A percentile compares a stretch with the other conserved stretches of the same genome.
These are phyloP conservation scores for Drosophila melanica DNA, from an alignment of 1,140 invertebrate species.

Conservation along the genomic window DNA sequence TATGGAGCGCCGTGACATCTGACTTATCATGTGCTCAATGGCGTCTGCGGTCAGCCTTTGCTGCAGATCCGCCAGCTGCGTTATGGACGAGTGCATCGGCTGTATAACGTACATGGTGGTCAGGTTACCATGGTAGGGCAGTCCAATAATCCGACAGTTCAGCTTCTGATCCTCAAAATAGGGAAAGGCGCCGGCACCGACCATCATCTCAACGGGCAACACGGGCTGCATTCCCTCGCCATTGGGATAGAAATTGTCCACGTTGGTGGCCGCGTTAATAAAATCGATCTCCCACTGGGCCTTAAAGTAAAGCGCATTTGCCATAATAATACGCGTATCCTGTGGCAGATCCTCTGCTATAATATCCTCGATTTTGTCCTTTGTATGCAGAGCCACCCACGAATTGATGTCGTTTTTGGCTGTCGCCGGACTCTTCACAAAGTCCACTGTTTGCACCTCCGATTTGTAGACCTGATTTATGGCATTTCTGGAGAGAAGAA, in stretches of 20 bases:
- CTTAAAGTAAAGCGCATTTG: slow-evolving; percentile 91
- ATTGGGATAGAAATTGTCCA: slow-evolving; percentile 85
- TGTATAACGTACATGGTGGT: slow-evolving; percentile 89
- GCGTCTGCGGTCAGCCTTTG: slow-evolving; percentile 84
- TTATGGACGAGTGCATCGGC: slow-evolving; percentile 85
- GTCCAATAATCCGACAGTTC: slow-evolving; percentile 87
- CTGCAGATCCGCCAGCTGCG: slow-evolving; percentile 85
- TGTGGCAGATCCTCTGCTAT: slow-evolving; percentile 84
- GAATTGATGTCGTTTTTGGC: slow-evolving; percentile 86
- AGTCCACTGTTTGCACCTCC: slow-evolving; percentile 86
- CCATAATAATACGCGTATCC: slow-evolving; percentile 87
- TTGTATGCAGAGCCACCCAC: slow-evolving; percentile 88
- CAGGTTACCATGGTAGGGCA: slow-evolving; percentile 89
- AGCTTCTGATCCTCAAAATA: slow-evolving; percentile 65
- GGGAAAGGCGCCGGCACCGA: slow-evolving; percentile 84
- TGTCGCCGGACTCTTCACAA: slow-evolving; percentile 78
- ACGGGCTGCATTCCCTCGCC: slow-evolving; percentile 81
- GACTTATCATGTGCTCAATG: slow-evolving; percentile 85
- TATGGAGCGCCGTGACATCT: slow-evolving; percentile 84
- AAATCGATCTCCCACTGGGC: slow-evolving; percentile 91
- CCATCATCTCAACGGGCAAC: slow-evolving; percentile 88
- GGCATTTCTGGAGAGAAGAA: slow-evolving; percentile 67
- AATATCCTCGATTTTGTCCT: slow-evolving; percentile 87
- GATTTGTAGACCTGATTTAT: slow-evolving; percentile 85
- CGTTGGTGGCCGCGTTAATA: slow-evolving; percentile 84